Evolutionary conservation across 2,113 vertebrate genomes (phyloP), one percentile per base, ranked within the genome.

Genomic region (Brienomyrus longianalis): DNA sequence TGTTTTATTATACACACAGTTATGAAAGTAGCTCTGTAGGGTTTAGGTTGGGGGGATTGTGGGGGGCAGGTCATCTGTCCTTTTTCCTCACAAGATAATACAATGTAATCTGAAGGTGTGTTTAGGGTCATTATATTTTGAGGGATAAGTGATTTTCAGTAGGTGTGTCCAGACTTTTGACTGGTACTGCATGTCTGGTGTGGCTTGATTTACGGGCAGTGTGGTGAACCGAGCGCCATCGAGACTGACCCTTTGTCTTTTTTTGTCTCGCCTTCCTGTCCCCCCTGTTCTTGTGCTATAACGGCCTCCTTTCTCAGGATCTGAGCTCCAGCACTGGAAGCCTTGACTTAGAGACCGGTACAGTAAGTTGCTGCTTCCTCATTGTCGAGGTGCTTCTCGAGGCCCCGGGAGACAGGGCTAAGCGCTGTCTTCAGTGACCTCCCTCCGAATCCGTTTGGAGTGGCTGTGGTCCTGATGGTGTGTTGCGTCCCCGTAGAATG

Each of bases 321-420:
- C 93, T 96, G 95, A 96, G 96, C 94, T 98, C 97, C 95, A 97
- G 97, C 94, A 94, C 94, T 90, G 97, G 98, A 93, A 97, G 97
- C 96, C 95, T 98, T 95, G 96, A 97, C 94, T 93, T 91, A 89
- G 95, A 96, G 91, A 94, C 96, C 92, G 91, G 95, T 95, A 96
- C 97, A 93, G 98, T 99, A 98, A 99, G 98, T 99, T 92, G 92
- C 89, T 89, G 92, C 91, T 89, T 52, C 45, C 23, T 89, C 91
- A 62, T 90, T 27, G 93, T 92, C 93, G 56, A 91, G 84, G 94
- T 95, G 85, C 93, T 93, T 94, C 92, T 95, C 93, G 93, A 93
- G 94, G 90, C 90, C 92, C 91, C 88, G 17, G 83, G 39, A 52
- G 45, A 23, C 91, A 3, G 50, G 31, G 17, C 66, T 62, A 5